Base-by-base conservation (phyloP, 1,140 invertebrate genomes). In the Drosophila hydei region DNA sequence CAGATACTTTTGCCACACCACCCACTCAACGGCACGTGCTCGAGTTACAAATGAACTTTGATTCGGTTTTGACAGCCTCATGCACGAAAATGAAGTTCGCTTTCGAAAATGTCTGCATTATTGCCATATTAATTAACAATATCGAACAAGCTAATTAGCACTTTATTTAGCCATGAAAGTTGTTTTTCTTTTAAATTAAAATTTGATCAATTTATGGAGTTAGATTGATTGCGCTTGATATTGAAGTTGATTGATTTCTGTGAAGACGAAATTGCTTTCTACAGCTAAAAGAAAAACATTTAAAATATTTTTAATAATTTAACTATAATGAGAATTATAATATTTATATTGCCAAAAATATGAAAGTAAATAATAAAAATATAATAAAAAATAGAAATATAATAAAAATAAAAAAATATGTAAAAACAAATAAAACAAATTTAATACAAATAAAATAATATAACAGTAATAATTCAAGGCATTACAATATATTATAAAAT, bases 31-130 rank as follows among this genome's bases (percentile, higher is more conserved):
- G 43, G 16, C 43, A 61, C 70, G 70, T 73, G 70, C 27, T 27
- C 11, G 25, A 73, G 21, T 50, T 73, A 55, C 43, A 42, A 73
- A 68, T 72, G 47, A 42, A 45, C 3, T 14, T 25, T 50, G 18
- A 45, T 65, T 59, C 33, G 25, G 14, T 47, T 52, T 33, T 18
- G 23, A 51, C 48, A 51, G 25, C 18, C 11, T 11, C 9, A 11
- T 11, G 19, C 4, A 9, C 48, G 25, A 51, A 51, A 51, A 30
- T 51, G 8, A 18, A 51, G 25, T 16, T 51, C 7, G 12, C 38
- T 5, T 11, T n/a, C 14, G 43, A 18, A 27, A 38, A 27, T 48
- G 19, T 38, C 19, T 69, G 18, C 7, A 62, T 55, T 56, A 38
- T 30, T 51, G 36, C 23, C 12, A 64, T 45, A 51, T 40, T 56